These are phyloP conservation scores for Lemur catta DNA, from an alignment of 2,797 vertebrate genomes.

Conservation along the genomic window DNA sequence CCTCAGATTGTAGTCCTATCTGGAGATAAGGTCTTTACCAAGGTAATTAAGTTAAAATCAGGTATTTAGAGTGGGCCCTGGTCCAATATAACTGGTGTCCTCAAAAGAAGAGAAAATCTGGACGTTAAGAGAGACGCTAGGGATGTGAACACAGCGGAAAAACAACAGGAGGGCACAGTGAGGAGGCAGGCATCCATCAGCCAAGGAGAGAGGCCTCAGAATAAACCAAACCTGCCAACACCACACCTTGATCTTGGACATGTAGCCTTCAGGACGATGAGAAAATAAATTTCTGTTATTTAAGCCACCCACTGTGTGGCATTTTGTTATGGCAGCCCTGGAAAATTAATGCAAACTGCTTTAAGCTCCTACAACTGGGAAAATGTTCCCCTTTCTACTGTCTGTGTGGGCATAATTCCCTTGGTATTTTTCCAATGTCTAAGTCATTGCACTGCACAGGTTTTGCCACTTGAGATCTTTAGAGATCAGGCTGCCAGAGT, in stretches of 20 bases:
- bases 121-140: neutral
- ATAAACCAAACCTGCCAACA: neutral
- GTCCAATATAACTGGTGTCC: neutral
- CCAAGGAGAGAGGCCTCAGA: neutral
- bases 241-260: neutral
- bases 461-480: neutral
- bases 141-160: neutral
- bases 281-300: neutral
- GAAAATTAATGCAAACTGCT: neutral
- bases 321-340: neutral
- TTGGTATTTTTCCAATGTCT: neutral
- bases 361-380: neutral
- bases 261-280: neutral
- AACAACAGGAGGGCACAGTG: neutral
- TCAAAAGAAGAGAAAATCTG: neutral
- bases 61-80: neutral
- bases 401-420: neutral
- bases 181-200: neutral
- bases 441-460: neutral
- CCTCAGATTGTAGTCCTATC: neutral
- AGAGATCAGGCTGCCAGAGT: neutral
- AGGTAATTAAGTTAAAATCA: neutral
- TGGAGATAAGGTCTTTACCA: neutral
- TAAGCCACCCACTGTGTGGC: neutral
- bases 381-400: neutral